A percentile compares a stretch with the other conserved stretches of the same genome.
Conservation (phyloP, 2,797 vertebrate species). For the Hydrophis major region DNA sequence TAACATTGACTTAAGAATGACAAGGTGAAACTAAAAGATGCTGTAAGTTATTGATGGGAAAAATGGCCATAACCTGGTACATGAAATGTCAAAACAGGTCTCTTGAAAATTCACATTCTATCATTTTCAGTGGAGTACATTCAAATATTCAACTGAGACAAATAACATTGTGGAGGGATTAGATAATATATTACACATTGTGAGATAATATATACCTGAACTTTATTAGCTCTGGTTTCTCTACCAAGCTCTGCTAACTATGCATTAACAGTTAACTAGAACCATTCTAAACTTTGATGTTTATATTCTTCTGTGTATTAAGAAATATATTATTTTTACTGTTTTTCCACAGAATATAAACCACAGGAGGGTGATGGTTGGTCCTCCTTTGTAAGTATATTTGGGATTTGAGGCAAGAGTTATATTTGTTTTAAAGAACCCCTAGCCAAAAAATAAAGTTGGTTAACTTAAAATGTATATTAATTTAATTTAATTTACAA, state of each 20-base stretch:
- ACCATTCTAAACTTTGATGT: background rate
- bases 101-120: background rate
- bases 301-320: background rate
- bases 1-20: background rate
- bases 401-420: background rate
- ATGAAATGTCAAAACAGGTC: background rate
- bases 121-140: background rate
- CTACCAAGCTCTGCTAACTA: background rate
- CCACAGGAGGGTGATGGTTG: slow-evolving; percentile 68
- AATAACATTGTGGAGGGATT: background rate
- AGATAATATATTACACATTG: too few relatives aligned
- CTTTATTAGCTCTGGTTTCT: background rate
- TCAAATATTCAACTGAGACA: background rate
- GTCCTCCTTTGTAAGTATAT: slow-evolving; percentile 76
- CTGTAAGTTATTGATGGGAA: background rate
- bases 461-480: background rate
- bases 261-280: background rate
- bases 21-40: background rate
- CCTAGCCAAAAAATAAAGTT: background rate
- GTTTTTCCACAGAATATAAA: slow-evolving; percentile 55
- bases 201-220: background rate
- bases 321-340: background rate
- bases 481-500: background rate
- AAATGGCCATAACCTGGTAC: background rate
- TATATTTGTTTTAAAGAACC: background rate